Base-by-base conservation (phyloP, 1,140 invertebrate species). In the Lasaia peninsularis region DNA sequence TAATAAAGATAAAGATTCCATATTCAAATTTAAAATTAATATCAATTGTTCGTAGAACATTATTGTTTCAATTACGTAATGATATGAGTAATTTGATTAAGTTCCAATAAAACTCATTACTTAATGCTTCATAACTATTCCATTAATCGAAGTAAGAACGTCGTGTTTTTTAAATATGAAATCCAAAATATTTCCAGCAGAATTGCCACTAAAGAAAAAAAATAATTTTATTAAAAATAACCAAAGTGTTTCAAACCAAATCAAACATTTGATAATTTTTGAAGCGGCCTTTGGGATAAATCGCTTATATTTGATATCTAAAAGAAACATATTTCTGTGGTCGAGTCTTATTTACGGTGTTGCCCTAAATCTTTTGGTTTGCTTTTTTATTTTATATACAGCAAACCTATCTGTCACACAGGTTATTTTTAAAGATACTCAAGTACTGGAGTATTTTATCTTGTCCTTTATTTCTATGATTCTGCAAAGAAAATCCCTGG, bases 381-480 rank as follows among this genome's bases (percentile, higher is more conserved):
- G 16, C 32, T 63, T 6, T 14, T 0, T 8, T 32, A 34, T 34
- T n/a, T n/a, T 4, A 59, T 40, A 16, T 8, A 10, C 2, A 3
- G 10, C 37, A 5, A 9, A 21, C 11, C 9, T 14, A 18, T 67
- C 0, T 48, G 58, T 34, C 48, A 53, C 11, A 11, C 37, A 40
- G 18, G 18, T 2, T 18, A 40, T 78, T 5, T 60, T 65, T 12
- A 65, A 56, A 57, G 33, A 67, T 7, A 62, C 62, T 3, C 18
- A 52, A 0, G 51, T 44, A 18, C 18, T 60, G 16, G 74, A 77
- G 50, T 75, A 68, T 37, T 12, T 67, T 1, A 21, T 73, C 9
- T 44, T 79, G 7, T 35, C 65, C 0, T 14, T 68, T 3, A 58
- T 63, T 32, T 59, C 69, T 18, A 14, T 73, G 11, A 7, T 69